Conservation (phyloP, 2,888 invertebrate species). For the Drosophila anomalipes region DNA sequence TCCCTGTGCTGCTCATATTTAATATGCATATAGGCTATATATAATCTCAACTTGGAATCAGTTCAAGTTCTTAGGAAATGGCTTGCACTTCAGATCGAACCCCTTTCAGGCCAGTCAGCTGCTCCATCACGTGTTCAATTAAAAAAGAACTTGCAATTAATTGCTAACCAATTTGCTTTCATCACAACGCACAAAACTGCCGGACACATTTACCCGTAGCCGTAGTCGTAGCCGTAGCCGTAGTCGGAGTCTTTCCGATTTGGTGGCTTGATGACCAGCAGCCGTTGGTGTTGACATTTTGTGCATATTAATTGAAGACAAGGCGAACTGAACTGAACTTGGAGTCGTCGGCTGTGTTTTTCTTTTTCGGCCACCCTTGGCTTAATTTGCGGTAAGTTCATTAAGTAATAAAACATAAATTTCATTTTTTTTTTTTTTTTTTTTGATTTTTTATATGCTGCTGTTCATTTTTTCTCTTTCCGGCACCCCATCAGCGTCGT, state of each 20-base stretch:
- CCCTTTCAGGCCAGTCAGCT: constrained; percentile 29
- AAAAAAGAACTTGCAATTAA: constrained; percentile 67
- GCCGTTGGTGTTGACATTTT: constrained; percentile 80
- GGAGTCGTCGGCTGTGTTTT: constrained; percentile 22
- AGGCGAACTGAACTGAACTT: constrained; percentile 34
- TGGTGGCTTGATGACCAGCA: constrained; percentile 55
- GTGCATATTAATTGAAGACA: constrained; percentile 83
- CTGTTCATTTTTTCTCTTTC: constrained; percentile 8
- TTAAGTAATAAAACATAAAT: constrained; percentile 84
- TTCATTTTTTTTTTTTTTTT: constrained; percentile 57
- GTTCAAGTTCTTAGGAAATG: background rate
- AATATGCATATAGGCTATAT: background rate
- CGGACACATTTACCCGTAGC: constrained; percentile 48
- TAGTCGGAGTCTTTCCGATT: background rate
- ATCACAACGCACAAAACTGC: constrained; percentile 32
- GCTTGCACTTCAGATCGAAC: constrained; percentile 24
- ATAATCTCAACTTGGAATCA: background rate
- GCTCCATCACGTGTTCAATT: constrained; percentile 68
- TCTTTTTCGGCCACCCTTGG: constrained; percentile 55
- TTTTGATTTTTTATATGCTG: constrained; percentile 29
- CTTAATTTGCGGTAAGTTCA: constrained; percentile 83
- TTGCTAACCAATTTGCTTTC: constrained; percentile 75
- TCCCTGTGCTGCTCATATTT: background rate
- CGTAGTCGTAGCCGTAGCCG: background rate
- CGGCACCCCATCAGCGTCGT: constrained; percentile 42